A percentile compares a stretch with the other conserved stretches of the same genome.
phyloP scores from a whole-genome alignment of 2,113 vertebrate species.

The Coracopsis vasa region DNA sequence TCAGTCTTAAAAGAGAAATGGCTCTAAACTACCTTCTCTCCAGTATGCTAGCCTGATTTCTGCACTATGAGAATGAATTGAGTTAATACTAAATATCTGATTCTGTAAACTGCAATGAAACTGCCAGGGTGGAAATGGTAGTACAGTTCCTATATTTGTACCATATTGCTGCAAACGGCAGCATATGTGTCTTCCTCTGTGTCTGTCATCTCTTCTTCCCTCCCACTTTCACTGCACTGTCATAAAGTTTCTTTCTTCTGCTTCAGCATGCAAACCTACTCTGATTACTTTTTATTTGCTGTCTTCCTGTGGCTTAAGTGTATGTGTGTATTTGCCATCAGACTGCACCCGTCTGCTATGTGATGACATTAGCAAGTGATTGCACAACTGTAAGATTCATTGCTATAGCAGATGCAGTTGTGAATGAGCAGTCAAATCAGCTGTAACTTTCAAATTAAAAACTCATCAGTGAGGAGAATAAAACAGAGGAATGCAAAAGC shows the following conservation, averaged over 20 bases:
- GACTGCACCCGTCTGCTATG: background rate
- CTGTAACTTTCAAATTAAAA: background rate
- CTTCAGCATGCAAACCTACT: background rate
- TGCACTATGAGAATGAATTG: background rate
- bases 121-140: background rate
- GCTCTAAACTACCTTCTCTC: background rate
- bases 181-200: background rate
- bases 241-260: background rate
- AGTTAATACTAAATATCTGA: background rate
- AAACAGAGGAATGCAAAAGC: background rate
- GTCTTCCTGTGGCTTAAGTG: background rate
- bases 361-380: background rate
- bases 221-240: background rate
- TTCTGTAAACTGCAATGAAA: background rate
- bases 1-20: background rate
- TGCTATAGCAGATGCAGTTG: background rate
- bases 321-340: background rate
- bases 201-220: background rate
- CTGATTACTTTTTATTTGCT: background rate
- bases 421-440: background rate
- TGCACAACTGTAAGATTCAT: background rate
- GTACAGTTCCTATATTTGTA: background rate
- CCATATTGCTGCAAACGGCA: background rate
- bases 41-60: background rate
- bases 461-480: background rate